A percentile compares a stretch with the other conserved stretches of the same genome.
These are phyloP conservation scores for Zaprionus ornatus DNA, from an alignment of 1,140 invertebrate species.

Conservation along the genomic window DNA sequence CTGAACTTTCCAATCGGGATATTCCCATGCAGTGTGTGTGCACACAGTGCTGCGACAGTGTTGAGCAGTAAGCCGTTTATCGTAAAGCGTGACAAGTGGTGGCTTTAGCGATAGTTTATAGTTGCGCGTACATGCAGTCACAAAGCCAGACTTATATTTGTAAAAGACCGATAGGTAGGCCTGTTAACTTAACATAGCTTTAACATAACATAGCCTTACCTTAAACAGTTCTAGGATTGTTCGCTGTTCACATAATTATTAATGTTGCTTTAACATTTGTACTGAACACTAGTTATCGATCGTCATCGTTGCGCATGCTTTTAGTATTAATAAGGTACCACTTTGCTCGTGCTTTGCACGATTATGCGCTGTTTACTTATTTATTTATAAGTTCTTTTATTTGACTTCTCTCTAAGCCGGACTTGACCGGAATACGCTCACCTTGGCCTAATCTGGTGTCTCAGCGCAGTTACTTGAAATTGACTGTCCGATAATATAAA, in stretches of 20 bases:
- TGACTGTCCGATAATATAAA: constrained; percentile 76
- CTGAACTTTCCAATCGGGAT: constrained; percentile 33
- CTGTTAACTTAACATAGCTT: too few relatives aligned
- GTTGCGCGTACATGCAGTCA: neutral
- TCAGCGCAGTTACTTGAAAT: constrained; percentile 55
- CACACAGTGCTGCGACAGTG: neutral
- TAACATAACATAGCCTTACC: too few relatives aligned
- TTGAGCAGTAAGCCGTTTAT: neutral
- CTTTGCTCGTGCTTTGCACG: neutral
- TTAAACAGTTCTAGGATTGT: too few relatives aligned
- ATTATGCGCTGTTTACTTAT: neutral
- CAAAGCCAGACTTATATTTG: neutral
- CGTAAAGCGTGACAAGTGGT: neutral
- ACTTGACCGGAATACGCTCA: constrained; percentile 1
- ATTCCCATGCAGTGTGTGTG: neutral
- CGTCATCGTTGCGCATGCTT: neutral
- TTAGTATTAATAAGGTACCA: neutral
- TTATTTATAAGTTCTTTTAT: constrained; percentile 1
- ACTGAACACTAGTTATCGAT: neutral
- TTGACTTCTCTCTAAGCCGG: neutral
- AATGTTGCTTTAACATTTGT: too few relatives aligned
- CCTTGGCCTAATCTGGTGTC: constrained; percentile 35
- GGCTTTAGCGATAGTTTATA: neutral
- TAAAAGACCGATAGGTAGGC: too few relatives aligned
- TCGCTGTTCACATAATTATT: too few relatives aligned